phyloP scores from a whole-genome alignment of 2,888 invertebrate genomes.

The Dastarcus helophoroides region DNA sequence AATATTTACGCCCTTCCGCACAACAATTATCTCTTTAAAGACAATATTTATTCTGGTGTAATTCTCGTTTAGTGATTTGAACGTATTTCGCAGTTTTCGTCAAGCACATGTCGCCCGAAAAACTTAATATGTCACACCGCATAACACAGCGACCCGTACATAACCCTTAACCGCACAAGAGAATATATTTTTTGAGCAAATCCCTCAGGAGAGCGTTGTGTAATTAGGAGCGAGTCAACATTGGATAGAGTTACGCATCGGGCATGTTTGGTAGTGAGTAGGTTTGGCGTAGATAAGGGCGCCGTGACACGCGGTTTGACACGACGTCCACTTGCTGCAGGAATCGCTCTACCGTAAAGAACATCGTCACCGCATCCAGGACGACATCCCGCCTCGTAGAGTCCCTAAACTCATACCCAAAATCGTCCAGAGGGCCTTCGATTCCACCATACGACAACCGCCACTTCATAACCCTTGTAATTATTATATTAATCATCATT shows the following conservation, averaged over 20 bases:
- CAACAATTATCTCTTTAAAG: no score
- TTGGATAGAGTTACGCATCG: conserved; percentile 15
- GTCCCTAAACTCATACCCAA: no score
- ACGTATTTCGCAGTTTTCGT: no score
- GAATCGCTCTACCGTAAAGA: conserved; percentile 24
- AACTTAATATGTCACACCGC: no score
- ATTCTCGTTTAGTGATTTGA: no score
- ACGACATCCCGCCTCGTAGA: no score
- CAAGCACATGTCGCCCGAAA: no score
- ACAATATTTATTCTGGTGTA: no score
- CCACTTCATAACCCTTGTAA: no score
- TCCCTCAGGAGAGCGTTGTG: conserved; percentile 9
- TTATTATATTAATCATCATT: no score
- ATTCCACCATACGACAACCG: no score
- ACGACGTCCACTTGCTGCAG: conserved; percentile 29
- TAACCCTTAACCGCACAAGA: conserved; percentile 8
- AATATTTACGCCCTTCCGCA: conserved; percentile 24
- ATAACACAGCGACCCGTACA: conserved; percentile 10
- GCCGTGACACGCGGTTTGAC: conserved; percentile 29
- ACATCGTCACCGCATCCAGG: conserved; percentile 25
- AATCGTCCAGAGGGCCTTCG: no score
- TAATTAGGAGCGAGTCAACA: conserved; percentile 11
- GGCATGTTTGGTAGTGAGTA: conserved; percentile 16
- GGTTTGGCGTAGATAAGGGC: conserved; percentile 19
- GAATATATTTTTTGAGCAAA: conserved; percentile 10